Conservation (phyloP, 2,113 vertebrate species). For the Lamprotornis superbus region DNA sequence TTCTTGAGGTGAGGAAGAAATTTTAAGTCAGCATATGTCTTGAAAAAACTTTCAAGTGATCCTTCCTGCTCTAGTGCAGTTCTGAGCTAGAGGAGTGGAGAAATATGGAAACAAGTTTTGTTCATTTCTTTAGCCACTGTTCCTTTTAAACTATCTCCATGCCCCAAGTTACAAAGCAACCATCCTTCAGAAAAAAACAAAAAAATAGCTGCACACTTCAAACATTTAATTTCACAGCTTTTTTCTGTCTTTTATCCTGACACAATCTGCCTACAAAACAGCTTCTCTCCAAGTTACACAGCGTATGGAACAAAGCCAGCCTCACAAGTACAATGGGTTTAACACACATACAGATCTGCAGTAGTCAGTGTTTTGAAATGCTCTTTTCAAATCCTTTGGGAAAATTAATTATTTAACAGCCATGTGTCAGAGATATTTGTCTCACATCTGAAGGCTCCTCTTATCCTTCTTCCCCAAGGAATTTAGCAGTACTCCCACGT, state of each 20-base stretch:
- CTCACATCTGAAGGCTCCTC: constrained; percentile 11
- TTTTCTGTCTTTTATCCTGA: background rate
- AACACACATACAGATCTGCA: background rate
- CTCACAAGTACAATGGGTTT: background rate
- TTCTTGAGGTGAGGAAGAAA: background rate
- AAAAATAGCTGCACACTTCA: background rate
- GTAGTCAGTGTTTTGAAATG: background rate
- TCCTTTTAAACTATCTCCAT: background rate
- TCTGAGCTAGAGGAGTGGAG: background rate
- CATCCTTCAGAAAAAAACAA: background rate
- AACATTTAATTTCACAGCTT: background rate
- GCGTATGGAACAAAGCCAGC: background rate
- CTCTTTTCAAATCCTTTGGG: constrained; percentile 1
- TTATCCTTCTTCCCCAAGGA: constrained; percentile 7
- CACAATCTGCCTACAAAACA: background rate
- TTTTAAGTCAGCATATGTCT: background rate
- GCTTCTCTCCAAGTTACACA: background rate
- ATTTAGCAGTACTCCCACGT: background rate
- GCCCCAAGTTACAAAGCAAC: background rate
- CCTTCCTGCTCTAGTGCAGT: background rate
- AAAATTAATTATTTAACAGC: constrained; percentile 55
- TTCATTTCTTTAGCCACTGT: background rate
- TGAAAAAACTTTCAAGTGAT: background rate
- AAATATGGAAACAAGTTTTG: background rate
- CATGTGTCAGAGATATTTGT: background rate